A percentile compares a stretch with the other conserved stretches of the same genome.
phyloP scores from a whole-genome alignment of 2,797 vertebrate genomes.

The Premnoplex brunnescens region DNA sequence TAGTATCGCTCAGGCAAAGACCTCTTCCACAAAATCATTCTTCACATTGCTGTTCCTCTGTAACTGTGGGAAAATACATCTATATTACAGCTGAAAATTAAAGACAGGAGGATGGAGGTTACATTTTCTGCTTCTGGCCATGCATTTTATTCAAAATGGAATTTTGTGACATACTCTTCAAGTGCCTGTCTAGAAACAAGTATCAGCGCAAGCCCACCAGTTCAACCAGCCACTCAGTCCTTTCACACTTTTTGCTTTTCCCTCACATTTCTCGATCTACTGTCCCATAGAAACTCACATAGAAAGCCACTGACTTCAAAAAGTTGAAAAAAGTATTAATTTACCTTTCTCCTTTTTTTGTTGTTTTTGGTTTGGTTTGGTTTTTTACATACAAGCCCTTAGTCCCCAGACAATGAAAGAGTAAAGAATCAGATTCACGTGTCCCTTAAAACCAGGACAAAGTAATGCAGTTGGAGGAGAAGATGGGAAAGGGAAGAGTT shows the following conservation, averaged over 20 bases:
- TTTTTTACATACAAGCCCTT: not conserved
- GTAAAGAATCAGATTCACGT: not conserved
- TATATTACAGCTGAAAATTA: constrained; percentile 10
- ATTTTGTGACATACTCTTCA: not conserved
- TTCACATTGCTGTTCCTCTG: not conserved
- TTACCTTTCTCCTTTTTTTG: not conserved
- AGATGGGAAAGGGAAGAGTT: constrained; percentile 33
- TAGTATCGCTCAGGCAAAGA: not conserved
- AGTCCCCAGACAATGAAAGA: not conserved
- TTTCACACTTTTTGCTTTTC: not conserved
- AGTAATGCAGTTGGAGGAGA: not conserved
- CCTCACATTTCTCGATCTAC: not conserved
- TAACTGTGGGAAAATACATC: not conserved
- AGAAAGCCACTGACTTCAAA: not conserved
- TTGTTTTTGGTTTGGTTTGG: not conserved
- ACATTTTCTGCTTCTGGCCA: not conserved
- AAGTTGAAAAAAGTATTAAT: not conserved
- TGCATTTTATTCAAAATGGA: not conserved
- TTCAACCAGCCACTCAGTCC: not conserved
- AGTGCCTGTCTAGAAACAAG: not conserved
- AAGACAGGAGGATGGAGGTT: not conserved
- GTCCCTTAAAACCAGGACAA: not conserved
- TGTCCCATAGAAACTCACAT: not conserved
- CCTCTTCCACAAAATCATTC: not conserved
- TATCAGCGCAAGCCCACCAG: not conserved